Evolutionary conservation across 1,140 invertebrate species (phyloP).

Genomic region (Euwallacea similis): DNA sequence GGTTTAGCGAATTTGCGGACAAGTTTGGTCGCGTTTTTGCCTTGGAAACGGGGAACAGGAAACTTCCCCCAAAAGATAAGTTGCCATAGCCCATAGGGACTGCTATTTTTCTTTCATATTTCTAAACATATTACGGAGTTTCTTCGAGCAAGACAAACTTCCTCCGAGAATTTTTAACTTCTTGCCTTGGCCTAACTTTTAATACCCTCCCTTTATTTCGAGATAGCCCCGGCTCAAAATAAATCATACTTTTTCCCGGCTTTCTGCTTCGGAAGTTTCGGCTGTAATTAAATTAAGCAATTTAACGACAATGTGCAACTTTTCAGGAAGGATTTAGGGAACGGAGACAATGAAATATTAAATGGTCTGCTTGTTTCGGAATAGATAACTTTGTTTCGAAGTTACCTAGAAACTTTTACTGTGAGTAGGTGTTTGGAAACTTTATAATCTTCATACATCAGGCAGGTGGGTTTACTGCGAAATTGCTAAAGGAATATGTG

Average conservation of each 20-base stretch:
- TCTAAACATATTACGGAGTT: slow-evolving; percentile 36
- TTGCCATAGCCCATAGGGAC: slow-evolving; percentile 27
- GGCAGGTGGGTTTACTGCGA: too few relatives aligned
- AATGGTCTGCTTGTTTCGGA: slow-evolving; percentile 26
- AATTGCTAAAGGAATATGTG: too few relatives aligned
- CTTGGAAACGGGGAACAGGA: slow-evolving; percentile 4
- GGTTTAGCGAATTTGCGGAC: too few relatives aligned
- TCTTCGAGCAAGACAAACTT: slow-evolving; percentile 29
- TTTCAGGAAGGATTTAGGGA: slow-evolving; percentile 28
- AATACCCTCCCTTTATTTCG: slow-evolving; percentile 35
- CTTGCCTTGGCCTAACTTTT: slow-evolving; percentile 27
- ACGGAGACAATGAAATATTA: slow-evolving; percentile 30
- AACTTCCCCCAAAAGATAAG: slow-evolving; percentile 21
- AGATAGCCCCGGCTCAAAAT: slow-evolving; percentile 31
- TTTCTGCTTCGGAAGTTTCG: slow-evolving; percentile 29
- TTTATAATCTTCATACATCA: too few relatives aligned
- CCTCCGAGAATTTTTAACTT: slow-evolving; percentile 35
- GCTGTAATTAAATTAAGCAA: slow-evolving; percentile 37
- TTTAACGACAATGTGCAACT: slow-evolving; percentile 35
- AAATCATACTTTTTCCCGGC: slow-evolving; percentile 35
- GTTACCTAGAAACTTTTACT: too few relatives aligned
- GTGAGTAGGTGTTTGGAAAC: too few relatives aligned
- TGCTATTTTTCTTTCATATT: slow-evolving; percentile 31
- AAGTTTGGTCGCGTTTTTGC: too few relatives aligned
- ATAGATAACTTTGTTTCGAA: slow-evolving; percentile 14